Conservation (phyloP, 2,797 vertebrate genomes). For the Coreius guichenoti region DNA sequence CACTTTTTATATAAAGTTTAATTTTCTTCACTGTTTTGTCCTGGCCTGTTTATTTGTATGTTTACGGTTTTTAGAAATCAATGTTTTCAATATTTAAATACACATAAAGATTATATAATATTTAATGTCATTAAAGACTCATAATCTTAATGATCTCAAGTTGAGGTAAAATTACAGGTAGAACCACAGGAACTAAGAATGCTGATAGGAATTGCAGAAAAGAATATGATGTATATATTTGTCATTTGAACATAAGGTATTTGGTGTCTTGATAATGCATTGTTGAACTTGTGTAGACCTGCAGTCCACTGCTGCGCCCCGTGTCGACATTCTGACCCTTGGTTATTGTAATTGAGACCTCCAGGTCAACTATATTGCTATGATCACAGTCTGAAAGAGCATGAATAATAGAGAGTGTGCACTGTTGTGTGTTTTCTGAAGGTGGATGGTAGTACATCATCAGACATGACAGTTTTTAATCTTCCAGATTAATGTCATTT, state of each 20-base stretch:
- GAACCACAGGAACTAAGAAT: no score
- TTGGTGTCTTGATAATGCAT: constrained; percentile 16
- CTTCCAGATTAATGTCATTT: constrained; percentile 80
- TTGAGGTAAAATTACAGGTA: not conserved
- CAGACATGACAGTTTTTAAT: constrained; percentile 80
- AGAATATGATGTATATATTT: not conserved
- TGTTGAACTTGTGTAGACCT: not conserved
- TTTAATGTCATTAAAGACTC: not conserved
- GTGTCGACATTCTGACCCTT: constrained; percentile 8
- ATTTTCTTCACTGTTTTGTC: not conserved
- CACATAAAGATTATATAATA: not conserved
- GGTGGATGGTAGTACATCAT: constrained; percentile 76
- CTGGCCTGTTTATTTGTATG: not conserved
- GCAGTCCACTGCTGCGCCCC: not conserved
- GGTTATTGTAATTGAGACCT: constrained; percentile 34
- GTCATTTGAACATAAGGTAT: not conserved
- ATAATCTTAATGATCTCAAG: not conserved
- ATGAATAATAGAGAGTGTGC: constrained; percentile 24
- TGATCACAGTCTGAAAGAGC: constrained; percentile 12
- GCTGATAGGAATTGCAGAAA: not conserved
- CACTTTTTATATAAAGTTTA: not conserved
- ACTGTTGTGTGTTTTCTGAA: constrained; percentile 75
- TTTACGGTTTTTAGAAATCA: not conserved
- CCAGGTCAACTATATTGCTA: constrained; percentile 16
- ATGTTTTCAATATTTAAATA: not conserved